Conservation (phyloP, 2,797 vertebrate genomes). For the Sebastolobus altivelis region DNA sequence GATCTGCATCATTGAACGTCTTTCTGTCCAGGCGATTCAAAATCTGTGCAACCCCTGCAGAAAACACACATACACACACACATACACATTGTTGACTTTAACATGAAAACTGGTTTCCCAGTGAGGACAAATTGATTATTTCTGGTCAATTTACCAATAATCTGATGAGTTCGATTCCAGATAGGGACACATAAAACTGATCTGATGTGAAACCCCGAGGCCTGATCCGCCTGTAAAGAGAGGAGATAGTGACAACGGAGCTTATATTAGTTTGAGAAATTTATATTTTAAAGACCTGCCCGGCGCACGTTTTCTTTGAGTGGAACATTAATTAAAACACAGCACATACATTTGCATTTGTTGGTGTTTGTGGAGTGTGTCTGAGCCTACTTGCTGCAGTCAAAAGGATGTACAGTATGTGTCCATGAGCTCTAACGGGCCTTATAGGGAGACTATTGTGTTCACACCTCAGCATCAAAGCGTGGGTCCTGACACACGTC, state of each 20-base stretch:
- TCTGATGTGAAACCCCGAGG: constrained; percentile 87
- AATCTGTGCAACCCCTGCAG: constrained; percentile 87
- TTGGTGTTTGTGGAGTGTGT: background rate
- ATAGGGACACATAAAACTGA: constrained; percentile 89
- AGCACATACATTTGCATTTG: background rate
- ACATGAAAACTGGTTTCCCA: constrained; percentile 1
- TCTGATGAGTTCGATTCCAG: constrained; percentile 89
- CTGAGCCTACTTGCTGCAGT: background rate
- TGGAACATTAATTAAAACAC: background rate
- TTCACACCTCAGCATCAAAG: constrained; percentile 86
- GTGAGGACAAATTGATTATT: constrained; percentile 19
- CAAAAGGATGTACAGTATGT: background rate
- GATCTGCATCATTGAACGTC: constrained; percentile 88
- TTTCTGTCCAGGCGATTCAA: constrained; percentile 88
- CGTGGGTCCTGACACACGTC: constrained; percentile 89
- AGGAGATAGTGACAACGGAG: background rate
- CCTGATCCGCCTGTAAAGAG: constrained; percentile 83
- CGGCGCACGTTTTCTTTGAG: background rate
- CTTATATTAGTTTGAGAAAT: background rate
- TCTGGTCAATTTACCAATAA: constrained; percentile 80
- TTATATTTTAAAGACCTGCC: background rate
- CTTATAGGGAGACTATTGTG: background rate
- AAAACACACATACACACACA: constrained; percentile 24
- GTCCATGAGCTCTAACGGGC: background rate
- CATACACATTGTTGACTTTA: background rate